phyloP scores from a whole-genome alignment of 2,797 vertebrate species.

The Uromys caudimaculatus region DNA sequence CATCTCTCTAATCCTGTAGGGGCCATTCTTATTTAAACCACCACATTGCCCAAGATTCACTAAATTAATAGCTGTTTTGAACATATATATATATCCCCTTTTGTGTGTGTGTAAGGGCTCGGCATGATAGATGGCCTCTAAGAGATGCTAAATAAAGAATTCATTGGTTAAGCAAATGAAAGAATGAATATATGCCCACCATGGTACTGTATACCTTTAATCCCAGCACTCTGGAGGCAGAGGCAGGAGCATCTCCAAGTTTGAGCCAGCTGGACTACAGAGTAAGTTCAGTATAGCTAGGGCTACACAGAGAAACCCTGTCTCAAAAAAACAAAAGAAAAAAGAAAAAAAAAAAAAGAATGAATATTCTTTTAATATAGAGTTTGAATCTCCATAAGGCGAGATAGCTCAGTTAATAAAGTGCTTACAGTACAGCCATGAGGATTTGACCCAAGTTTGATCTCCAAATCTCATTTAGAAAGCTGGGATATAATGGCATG shows the following conservation, averaged over 20 bases:
- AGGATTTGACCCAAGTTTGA: not conserved
- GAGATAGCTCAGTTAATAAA: not conserved
- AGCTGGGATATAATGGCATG: not conserved
- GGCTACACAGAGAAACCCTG: not conserved
- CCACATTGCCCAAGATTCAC: not conserved
- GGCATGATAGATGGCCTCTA: not conserved
- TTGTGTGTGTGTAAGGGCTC: conserved; percentile 31
- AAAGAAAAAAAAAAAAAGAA: not conserved
- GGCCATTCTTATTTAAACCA: not conserved
- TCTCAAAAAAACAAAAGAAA: not conserved
- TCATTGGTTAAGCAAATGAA: conserved; percentile 43
- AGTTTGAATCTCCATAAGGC: not conserved
- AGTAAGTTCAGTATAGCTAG: not conserved
- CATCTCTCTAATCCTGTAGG: not conserved
- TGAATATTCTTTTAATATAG: not conserved
- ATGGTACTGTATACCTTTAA: not conserved
- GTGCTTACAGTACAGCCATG: not conserved
- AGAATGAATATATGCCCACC: not conserved
- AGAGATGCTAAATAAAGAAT: conserved; percentile 55
- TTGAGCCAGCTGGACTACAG: not conserved
- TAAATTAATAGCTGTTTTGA: conserved; percentile 43
- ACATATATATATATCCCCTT: not conserved
- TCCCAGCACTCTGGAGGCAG: not conserved
- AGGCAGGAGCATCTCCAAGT: not conserved
- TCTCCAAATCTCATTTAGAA: not conserved